A percentile compares a stretch with the other conserved stretches of the same genome.
Conservation (phyloP, 2,888 invertebrate species). For the Eupithecia tripunctaria region DNA sequence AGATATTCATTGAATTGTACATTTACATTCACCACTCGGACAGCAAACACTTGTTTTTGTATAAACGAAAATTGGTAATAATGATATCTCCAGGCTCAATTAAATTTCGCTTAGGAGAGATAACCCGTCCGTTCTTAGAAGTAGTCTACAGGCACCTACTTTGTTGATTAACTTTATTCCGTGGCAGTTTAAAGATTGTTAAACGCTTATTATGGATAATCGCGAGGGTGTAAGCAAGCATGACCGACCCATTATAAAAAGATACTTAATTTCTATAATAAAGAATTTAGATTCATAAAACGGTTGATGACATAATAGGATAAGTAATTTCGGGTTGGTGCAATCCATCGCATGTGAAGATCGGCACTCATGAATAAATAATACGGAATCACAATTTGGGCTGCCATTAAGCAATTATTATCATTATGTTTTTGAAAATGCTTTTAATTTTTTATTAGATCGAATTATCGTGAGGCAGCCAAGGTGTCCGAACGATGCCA, state of each 20-base stretch:
- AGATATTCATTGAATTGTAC: not conserved
- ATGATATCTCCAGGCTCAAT: slow-evolving; percentile 35
- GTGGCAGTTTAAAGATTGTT: slow-evolving; percentile 56
- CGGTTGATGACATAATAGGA: slow-evolving; percentile 82
- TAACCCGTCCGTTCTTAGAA: slow-evolving; percentile 23
- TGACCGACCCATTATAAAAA: slow-evolving; percentile 70
- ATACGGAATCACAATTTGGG: slow-evolving; percentile 78
- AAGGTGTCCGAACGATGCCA: slow-evolving; percentile 72
- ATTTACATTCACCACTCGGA: not conserved
- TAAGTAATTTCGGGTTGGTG: slow-evolving; percentile 75
- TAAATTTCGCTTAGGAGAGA: slow-evolving; percentile 42
- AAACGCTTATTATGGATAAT: slow-evolving; percentile 75
- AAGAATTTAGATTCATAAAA: slow-evolving; percentile 81
- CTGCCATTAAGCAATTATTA: slow-evolving; percentile 82
- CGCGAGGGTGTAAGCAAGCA: slow-evolving; percentile 73
- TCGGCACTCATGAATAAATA: slow-evolving; percentile 78
- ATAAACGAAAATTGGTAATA: slow-evolving; percentile 7
- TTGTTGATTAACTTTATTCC: slow-evolving; percentile 13
- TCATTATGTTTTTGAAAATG: slow-evolving; percentile 80
- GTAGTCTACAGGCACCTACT: slow-evolving; percentile 11
- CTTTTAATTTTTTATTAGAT: slow-evolving; percentile 83
- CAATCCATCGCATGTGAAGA: slow-evolving; percentile 73
- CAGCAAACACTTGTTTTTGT: not conserved
- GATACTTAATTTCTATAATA: slow-evolving; percentile 74
- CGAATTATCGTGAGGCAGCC: slow-evolving; percentile 67